Base-by-base conservation (phyloP, 2,888 invertebrate genomes). In the Pasiphila rectangulata region DNA sequence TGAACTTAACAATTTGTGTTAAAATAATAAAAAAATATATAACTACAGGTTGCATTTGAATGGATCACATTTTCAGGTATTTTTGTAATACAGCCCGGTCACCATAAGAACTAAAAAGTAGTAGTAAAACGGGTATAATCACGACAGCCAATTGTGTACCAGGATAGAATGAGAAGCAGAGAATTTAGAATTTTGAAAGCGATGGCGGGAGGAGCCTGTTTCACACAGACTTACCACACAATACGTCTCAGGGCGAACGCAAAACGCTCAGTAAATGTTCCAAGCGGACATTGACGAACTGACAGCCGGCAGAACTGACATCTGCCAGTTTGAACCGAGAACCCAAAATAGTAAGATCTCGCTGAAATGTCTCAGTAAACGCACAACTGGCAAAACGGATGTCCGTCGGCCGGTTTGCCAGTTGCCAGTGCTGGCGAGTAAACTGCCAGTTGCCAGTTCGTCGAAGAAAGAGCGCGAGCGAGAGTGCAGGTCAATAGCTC, bases 61-160 rank as follows among this genome's bases (percentile, higher is more conserved):
- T 4, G n/a, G n/a, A n/a, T n/a, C n/a, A n/a, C n/a, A 1, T 17
- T 9, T 9, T 0, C 1, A 4, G 16, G 5, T 27, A 12, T 34
- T 48, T 52, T 56, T 51, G 50, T 39, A 56, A 58, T 52, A 56
- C 52, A 58, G 54, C 48, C 46, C 56, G 50, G 52, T 54, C 50
- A 46, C 47, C 35, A 32, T 24, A 41, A 27, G 19, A 46, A 46
- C 34, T 43, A 17, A 46, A 44, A 41, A 47, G 29, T 29, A 39
- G 47, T 46, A 46, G 38, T 37, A 45, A 41, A 38, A 39, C 27
- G 17, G 34, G 56, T 59, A 56, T 55, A 52, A 49, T 61, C 51
- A 60, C 57, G 60, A 52, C 50, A 68, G 64, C 68, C 68, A 70
- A 72, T 70, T 48, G 52, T 55, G 56, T 50, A 52, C 55, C 54